These are phyloP conservation scores for Pseudotriccus pelzelni DNA, from an alignment of 2,797 vertebrate genomes.

Conservation along the genomic window DNA sequence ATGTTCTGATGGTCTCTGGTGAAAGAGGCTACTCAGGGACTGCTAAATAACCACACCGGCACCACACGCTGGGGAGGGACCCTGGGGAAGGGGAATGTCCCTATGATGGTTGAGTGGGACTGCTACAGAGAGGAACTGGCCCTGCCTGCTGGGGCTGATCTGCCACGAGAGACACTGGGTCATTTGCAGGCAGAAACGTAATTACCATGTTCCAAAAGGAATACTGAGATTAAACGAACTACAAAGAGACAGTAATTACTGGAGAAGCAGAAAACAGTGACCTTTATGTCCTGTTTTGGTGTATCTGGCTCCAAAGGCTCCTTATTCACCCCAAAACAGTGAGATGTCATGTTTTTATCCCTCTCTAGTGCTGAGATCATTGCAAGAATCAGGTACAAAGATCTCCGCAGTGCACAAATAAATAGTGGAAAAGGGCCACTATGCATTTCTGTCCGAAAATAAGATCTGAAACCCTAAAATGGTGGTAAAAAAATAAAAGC, in stretches of 20 bases:
- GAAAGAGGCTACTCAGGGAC: background rate
- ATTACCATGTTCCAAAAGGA: background rate
- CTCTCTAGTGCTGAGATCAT: background rate
- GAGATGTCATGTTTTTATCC: background rate
- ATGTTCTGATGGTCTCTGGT: background rate
- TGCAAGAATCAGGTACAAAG: background rate
- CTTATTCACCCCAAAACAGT: background rate
- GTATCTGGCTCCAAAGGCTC: background rate
- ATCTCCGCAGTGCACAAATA: background rate
- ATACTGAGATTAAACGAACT: background rate
- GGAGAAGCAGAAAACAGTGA: background rate
- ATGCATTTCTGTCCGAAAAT: background rate
- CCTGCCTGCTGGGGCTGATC: background rate
- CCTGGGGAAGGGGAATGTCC: accelerated
- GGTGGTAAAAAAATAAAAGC: background rate
- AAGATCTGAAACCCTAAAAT: background rate
- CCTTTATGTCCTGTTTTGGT: background rate
- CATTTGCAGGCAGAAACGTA: background rate
- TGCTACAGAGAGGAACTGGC: background rate
- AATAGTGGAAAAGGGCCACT: background rate
- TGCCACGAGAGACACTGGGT: background rate
- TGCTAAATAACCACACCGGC: background rate
- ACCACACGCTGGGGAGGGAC: background rate
- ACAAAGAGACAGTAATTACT: background rate
- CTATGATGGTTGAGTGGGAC: accelerated